phyloP scores from a whole-genome alignment of 2,113 vertebrate species.

The Paratilapia polleni region DNA sequence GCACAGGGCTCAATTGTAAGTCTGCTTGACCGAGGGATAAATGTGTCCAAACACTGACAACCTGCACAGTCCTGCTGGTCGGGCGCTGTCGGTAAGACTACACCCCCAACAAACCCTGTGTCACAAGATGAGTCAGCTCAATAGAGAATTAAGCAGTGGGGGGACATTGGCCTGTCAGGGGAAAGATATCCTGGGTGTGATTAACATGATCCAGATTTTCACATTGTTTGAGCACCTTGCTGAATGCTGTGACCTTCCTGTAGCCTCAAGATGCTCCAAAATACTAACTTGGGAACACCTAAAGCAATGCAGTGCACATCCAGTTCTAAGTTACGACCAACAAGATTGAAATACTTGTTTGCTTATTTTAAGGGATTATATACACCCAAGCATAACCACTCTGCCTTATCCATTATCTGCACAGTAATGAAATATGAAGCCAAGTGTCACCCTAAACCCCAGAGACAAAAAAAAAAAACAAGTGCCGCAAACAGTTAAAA shows the following conservation, averaged over 20 bases:
- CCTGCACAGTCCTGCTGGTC: constrained; percentile 65
- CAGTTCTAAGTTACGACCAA: background rate
- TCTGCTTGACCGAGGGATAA: constrained; percentile 54
- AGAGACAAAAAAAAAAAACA: constrained; percentile 48
- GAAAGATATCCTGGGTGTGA: constrained; percentile 64
- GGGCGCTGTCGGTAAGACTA: constrained; percentile 68
- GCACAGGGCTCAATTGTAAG: constrained; percentile 81
- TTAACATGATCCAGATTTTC: constrained; percentile 76
- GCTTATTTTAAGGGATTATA: background rate
- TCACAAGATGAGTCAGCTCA: constrained; percentile 64
- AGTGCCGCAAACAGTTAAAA: constrained; percentile 37
- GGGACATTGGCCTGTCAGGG: constrained; percentile 46
- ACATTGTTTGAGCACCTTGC: constrained; percentile 49
- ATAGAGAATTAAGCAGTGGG: constrained; percentile 57
- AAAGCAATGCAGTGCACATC: background rate
- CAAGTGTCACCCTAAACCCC: constrained; percentile 37
- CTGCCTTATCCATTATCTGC: background rate
- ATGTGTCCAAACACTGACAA: constrained; percentile 74
- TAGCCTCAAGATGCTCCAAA: background rate
- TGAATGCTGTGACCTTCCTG: constrained; percentile 45
- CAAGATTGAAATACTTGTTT: background rate
- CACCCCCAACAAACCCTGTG: constrained; percentile 69
- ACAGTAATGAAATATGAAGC: constrained; percentile 64
- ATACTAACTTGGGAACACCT: background rate
- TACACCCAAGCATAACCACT: background rate